A percentile compares a stretch with the other conserved stretches of the same genome.
Conservation (phyloP, 2,888 invertebrate species). For the Drosophila colorata region DNA sequence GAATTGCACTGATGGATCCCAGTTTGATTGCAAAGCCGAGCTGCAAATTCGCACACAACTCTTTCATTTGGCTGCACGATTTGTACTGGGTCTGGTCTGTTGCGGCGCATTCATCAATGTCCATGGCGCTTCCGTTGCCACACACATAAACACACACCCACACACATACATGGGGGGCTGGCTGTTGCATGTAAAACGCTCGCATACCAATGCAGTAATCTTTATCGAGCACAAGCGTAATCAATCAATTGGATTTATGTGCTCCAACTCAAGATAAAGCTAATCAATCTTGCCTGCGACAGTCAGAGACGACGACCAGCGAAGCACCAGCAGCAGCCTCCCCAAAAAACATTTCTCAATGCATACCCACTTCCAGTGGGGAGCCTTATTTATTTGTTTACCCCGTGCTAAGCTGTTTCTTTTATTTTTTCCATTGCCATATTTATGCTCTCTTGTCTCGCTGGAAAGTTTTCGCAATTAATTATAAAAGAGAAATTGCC, state of each 20-base stretch:
- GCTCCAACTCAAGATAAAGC: conserved; percentile 83
- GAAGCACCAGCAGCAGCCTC: conserved; percentile 17
- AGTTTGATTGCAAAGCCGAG: conserved; percentile 21
- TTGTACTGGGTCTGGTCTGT: conserved; percentile 38
- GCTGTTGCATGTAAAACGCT: conserved; percentile 54
- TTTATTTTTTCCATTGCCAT: conserved; percentile 25
- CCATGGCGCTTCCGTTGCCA: conserved; percentile 67
- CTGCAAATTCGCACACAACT: conserved; percentile 40
- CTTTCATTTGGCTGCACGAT: conserved; percentile 18
- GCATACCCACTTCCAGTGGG: conserved; percentile 24
- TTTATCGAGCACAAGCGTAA: conserved; percentile 81
- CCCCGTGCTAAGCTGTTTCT: conserved; percentile 23
- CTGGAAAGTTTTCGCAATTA: conserved; percentile 59
- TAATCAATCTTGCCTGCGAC: conserved; percentile 83
- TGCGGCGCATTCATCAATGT: conserved; percentile 75
- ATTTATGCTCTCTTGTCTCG: conserved; percentile 44
- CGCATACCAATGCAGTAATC: conserved; percentile 70
- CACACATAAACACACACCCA: conserved; percentile 31
- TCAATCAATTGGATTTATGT: conserved; percentile 85
- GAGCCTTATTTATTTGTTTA: conserved; percentile 56
- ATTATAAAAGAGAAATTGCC: conserved; percentile 51
- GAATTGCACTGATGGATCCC: conserved; percentile 45
- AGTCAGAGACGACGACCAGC: conserved; percentile 52
- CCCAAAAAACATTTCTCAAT: background rate
- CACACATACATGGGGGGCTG: conserved; percentile 12